Base-by-base conservation (phyloP, 2,888 invertebrate genomes). In the Melieria crassipennis region DNA sequence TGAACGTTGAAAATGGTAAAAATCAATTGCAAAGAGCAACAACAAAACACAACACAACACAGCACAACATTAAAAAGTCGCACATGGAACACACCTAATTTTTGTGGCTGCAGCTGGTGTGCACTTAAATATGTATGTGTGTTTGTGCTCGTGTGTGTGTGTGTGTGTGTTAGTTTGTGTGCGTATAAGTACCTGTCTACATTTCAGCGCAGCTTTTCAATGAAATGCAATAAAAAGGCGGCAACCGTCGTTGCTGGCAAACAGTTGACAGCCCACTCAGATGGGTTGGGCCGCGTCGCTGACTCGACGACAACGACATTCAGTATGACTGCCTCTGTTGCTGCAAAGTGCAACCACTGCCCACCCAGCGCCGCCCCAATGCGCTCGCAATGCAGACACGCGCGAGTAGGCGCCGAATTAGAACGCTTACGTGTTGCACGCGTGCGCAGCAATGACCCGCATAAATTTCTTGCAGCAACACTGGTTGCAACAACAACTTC, bases 261-360 rank as follows among this genome's bases (percentile, higher is more conserved):
- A 30, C 30, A 30, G 30, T 30, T 70, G 68, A 73, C 69, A 74
- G 70, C 76, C 76, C 73, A 76, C 76, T 72, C 76, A 74, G 73
- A 72, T 70, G 70, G 73, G 73, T 63, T 72, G 48, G 73, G 73
- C 10, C 6, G 52, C 9, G 50, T 47, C 46, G 48, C 48, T 61
- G 48, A 30, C 1, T 30, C 30, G 30, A 30, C 30, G 30, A 30
- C 30, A 2, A 30, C 30, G 30, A 30, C 30, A 30, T 30, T 30
- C 30, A 30, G 30, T 30, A 30, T 30, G 30, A 30, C 30, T 30
- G 16, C 16, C 16, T 0, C 16, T 16, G 16, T 16, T 16, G 16
- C 16, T 16, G 30, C 30, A 30, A 30, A 30, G 30, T 30, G 30
- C 30, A 30, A 30, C 30, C 30, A 30, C 30, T 30, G 30, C 30